Conservation (phyloP, 2,797 vertebrate genomes). For the Sebastes cheni region DNA sequence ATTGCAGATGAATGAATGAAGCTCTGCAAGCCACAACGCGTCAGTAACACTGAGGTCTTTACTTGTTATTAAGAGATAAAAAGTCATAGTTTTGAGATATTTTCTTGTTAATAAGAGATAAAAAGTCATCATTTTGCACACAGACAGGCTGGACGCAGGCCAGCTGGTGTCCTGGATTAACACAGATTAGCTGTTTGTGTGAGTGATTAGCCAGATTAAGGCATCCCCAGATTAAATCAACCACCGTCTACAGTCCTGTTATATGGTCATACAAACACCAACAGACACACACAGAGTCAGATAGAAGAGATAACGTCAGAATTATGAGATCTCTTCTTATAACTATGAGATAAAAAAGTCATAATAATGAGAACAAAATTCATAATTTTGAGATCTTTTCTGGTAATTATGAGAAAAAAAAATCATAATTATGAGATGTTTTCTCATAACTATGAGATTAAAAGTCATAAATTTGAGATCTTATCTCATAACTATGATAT, state of each 20-base stretch:
- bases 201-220: conserved; percentile 50
- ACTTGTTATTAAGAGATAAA: too few species aligned
- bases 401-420: too few species aligned
- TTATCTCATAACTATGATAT: too few species aligned
- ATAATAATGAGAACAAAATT: too few species aligned
- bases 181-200: conserved; percentile 58
- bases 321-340: too few species aligned
- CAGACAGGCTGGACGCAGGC: conserved; percentile 35
- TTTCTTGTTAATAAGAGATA: background rate
- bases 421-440: background rate
- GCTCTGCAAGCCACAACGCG: conserved; percentile 1
- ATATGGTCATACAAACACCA: conserved; percentile 16
- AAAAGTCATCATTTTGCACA: background rate
- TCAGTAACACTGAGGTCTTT: background rate
- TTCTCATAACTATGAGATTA: too few species aligned
- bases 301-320: too few species aligned
- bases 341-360: too few species aligned
- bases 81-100: too few species aligned
- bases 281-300: background rate
- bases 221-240: conserved; percentile 44
- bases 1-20: conserved; percentile 3
- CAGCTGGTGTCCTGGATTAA: conserved; percentile 68
- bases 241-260: background rate
- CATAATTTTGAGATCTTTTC: too few species aligned
- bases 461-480: too few species aligned